Evolutionary conservation across 2,888 invertebrate species (phyloP).

Genomic region (Pherbina coryleti): DNA sequence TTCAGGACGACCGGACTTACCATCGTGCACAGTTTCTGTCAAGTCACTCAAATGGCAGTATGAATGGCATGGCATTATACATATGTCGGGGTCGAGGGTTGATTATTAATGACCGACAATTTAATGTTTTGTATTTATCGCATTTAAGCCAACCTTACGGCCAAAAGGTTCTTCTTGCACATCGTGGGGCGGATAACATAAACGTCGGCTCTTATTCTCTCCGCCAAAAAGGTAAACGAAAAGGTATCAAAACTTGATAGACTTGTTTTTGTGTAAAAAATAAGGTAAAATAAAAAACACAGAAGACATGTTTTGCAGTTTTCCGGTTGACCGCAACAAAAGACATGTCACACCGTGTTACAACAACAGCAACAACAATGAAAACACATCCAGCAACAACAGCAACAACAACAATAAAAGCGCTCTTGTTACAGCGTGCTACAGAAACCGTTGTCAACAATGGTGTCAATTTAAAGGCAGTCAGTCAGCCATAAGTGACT

Average conservation of each 20-base stretch:
- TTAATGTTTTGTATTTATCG: conserved; percentile 35
- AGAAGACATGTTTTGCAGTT: conserved; percentile 64
- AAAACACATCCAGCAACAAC: conserved; percentile 38
- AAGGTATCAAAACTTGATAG: conserved; percentile 30
- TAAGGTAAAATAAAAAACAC: neutral
- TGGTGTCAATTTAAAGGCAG: conserved; percentile 36
- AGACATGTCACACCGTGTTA: conserved; percentile 65
- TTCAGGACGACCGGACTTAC: neutral
- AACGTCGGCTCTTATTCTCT: neutral
- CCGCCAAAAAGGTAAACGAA: neutral
- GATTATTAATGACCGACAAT: conserved; percentile 37
- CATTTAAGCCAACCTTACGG: conserved; percentile 29
- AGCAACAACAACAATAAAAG: conserved; percentile 5
- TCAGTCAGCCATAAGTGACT: conserved; percentile 38
- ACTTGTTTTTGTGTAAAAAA: conserved; percentile 26
- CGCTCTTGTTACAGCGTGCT: conserved; percentile 19
- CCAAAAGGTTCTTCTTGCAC: neutral
- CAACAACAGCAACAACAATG: conserved; percentile 51
- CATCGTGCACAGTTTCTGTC: conserved; percentile 1
- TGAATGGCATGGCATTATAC: neutral
- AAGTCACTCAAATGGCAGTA: neutral
- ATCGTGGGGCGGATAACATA: neutral
- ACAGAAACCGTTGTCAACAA: conserved; percentile 32
- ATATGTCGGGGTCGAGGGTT: conserved; percentile 33
- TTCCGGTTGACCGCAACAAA: conserved; percentile 68